A percentile compares a stretch with the other conserved stretches of the same genome.
Conservation (phyloP, 2,113 vertebrate genomes). For the Corythaixoides concolor region DNA sequence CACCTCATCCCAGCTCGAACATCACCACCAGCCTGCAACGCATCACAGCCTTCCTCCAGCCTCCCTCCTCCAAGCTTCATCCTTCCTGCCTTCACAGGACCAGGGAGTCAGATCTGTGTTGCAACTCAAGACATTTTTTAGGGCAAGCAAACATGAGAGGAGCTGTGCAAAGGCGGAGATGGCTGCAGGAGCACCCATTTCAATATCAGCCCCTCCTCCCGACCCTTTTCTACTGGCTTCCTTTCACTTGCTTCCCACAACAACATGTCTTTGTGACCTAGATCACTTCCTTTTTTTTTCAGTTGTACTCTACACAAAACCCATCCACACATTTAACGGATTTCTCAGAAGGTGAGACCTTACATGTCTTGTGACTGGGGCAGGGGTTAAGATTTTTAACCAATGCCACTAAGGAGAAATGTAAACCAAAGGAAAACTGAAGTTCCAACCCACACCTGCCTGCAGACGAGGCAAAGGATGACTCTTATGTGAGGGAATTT, state of each 20-base stretch:
- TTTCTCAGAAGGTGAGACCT: neutral
- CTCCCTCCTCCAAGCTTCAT: neutral
- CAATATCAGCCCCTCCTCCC: neutral
- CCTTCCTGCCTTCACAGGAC: neutral
- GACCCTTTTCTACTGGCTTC: neutral
- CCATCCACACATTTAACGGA: neutral
- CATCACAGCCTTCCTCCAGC: neutral
- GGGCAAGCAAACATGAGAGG: neutral
- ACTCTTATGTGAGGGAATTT: neutral
- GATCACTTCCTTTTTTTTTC: neutral
- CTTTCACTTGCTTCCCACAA: neutral
- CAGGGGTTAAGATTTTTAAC: neutral
- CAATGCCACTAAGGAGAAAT: neutral
- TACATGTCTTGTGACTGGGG: neutral
- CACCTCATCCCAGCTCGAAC: neutral
- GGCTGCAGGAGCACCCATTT: neutral
- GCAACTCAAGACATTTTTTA: neutral
- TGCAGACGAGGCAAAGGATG: neutral
- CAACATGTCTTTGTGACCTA: neutral
- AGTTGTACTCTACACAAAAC: neutral
- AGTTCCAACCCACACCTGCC: neutral
- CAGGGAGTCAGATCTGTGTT: neutral
- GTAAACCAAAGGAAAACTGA: neutral
- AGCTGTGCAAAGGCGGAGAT: neutral
- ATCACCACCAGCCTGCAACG: accelerated